Evolutionary conservation across 1,140 invertebrate genomes (phyloP), one percentile per base, ranked within the genome.

Genomic region (Cyrtorhinus lividipennis): DNA sequence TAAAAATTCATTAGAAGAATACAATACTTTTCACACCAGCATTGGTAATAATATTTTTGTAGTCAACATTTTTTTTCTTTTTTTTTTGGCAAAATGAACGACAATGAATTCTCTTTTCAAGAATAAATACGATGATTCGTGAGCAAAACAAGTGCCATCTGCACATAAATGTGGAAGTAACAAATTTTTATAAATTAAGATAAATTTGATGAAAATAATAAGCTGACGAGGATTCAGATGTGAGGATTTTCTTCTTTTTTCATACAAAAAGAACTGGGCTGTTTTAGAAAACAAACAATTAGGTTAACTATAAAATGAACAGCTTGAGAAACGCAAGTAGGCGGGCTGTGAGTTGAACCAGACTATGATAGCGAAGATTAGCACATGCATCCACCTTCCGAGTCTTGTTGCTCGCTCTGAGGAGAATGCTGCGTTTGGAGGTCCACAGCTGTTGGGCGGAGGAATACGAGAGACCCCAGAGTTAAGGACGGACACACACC

Each of bases 331-430:
- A 53, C 48, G 20, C 48, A 53, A 53, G 48, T 53, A 15, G 20
- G 48, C 20, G 48, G 48, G 20, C 48, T 53, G 48, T 53, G 48
- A 53, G 48, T 53, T 53, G 48, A 53, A 44, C 48, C 48, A 53
- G 48, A 20, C 10, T 22, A 15, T 15, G 10, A 5, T 53, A 15
- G 20, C 38, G 58, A 59, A 13, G 24, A 27, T 79, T 81, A 89
- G 78, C 87, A 89, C 76, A 86, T 83, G 73, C 86, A 90, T 69
- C 85, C 84, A 65, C 84, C 81, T 72, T 90, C 86, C 67, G 81
- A 81, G 70, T 87, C 85, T 68, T 84, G 83, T 68, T 85, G 82
- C 68, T 84, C 81, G 62, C 75, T 78, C 73, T 85, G 83, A 74
- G 83, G 79, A 65, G 83, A 78, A 63, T 82, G 81, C 75, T 87